Base-by-base conservation (phyloP, 2,797 vertebrate genomes). In the Eutrigla gurnardus region DNA sequence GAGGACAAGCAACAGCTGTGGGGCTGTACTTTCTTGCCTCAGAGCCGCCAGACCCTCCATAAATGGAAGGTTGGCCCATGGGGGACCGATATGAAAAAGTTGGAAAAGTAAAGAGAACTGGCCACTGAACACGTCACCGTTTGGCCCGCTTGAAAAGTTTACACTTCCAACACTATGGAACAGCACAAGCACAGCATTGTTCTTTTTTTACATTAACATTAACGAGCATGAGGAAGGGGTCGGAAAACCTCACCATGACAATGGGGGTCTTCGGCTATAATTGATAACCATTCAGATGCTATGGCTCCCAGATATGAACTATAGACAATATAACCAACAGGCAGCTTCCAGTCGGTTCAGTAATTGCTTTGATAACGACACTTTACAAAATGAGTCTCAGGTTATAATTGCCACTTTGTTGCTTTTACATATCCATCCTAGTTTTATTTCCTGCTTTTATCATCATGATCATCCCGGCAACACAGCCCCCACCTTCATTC, bases 401-500 rank as follows among this genome's bases (percentile, higher is more conserved):
- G n/a, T 55, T 53, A n/a, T 55, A 33, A 57, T 65, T n/a, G 18
- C 4, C 36, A 39, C 43, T 33, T 49, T 50, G n/a, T 9, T 57
- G 12, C 1, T 32, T 45, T 54, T 32, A n/a, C 5, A 25, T 18
- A 39, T 68, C 5, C n/a, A 43, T 7, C 10, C 4, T 2, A 3
- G 0, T 35, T 52, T 57, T 35, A 0, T 25, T 59, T 17, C 17
- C 13, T 61, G 17, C 35, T 37, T 53, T 42, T 52, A 59, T 36
- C 32, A 52, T 46, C 8, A 54, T 10, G 36, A 50, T 74, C 39
- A 53, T 36, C 49, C 15, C n/a, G 59, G 40, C 46, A 65, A 42
- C 52, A 54, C 61, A 70, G 59, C 36, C 10, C 55, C 25, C 50
- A 42, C 32, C 2, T 42, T 62, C 59, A 67, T 80, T 70, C 45